These are phyloP conservation scores for Acleris emargana DNA, from an alignment of 2,888 invertebrate species.

Conservation along the genomic window DNA sequence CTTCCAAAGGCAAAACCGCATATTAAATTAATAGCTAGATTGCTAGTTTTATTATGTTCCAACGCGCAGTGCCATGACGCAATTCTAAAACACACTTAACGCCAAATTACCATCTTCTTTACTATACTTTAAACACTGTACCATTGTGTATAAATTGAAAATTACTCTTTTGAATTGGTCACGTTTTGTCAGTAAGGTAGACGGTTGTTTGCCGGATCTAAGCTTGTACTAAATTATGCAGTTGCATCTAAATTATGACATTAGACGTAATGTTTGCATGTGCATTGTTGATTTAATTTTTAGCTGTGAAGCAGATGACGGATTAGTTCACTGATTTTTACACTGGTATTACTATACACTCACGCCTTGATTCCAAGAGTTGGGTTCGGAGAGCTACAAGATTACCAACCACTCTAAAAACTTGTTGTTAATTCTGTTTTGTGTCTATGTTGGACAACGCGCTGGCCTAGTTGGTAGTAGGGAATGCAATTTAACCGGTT, in stretches of 20 bases:
- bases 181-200: neutral
- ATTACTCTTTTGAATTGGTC: neutral
- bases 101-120: neutral
- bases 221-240: neutral
- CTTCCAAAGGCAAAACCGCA: too few species aligned
- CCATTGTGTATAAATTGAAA: neutral
- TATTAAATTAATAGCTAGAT: slow-evolving; percentile 1
- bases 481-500: too few species aligned
- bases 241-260: slow-evolving; percentile 9
- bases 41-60: neutral
- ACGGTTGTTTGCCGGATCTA: neutral
- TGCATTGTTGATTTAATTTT: slow-evolving; percentile 8
- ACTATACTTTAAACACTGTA: neutral
- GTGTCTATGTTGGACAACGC: too few species aligned
- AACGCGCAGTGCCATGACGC: neutral
- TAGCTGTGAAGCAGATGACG: neutral
- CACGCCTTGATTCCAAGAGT: too few species aligned
- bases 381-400: too few species aligned
- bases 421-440: too few species aligned
- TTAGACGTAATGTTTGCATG: slow-evolving; percentile 10
- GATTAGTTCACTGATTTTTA: neutral
- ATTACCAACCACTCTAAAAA: too few species aligned
- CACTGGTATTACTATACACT: neutral
- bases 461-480: too few species aligned
- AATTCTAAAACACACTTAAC: neutral